Base-by-base conservation (phyloP, 2,113 vertebrate genomes). In the Perca fluviatilis region DNA sequence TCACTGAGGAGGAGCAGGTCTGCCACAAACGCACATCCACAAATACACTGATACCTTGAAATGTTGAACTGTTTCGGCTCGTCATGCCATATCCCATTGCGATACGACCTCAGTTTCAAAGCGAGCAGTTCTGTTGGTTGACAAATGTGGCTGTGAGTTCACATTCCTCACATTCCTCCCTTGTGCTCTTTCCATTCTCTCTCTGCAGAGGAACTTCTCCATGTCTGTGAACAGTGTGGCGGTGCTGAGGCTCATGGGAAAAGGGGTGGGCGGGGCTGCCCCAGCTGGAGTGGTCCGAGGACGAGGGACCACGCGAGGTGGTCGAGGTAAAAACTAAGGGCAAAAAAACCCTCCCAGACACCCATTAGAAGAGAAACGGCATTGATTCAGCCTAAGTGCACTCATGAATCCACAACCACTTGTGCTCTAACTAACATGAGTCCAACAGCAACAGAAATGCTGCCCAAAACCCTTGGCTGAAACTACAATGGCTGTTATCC, bases 151-250 rank as follows among this genome's bases (percentile, higher is more conserved):
- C 74, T 64, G 70, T 54, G 49, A 79, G 74, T 82, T 85, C 64
- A 46, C 84, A 89, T 94, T 84, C 77, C 83, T 92, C 47, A 89
- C 87, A 85, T 92, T 94, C 88, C 74, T 91, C 61, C 54, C 33
- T 71, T 73, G 63, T 66, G 21, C 79, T 81, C 27, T 71, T 78
- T 85, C 74, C 57, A 46, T 78, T 83, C 79, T 80, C 78, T 54
- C 68, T 67, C 71, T n/a, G 56, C 96, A 97, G 97, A 96, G 97
- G 92, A 98, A 98, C 94, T 98, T 98, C 95, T 98, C 97, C 91
- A 96, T 98, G 96, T 98, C 97, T 70, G 97, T 98, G 94, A 98
- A 98, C 94, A 98, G 97, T 64, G 96, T 97, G 92, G 97, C 97
- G 8, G 97, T 98, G 91, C 95, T 98, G 88, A 96, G 97, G 93